Evolutionary conservation across 1,140 invertebrate genomes (phyloP).

Genomic region (Saccostrea echinata): DNA sequence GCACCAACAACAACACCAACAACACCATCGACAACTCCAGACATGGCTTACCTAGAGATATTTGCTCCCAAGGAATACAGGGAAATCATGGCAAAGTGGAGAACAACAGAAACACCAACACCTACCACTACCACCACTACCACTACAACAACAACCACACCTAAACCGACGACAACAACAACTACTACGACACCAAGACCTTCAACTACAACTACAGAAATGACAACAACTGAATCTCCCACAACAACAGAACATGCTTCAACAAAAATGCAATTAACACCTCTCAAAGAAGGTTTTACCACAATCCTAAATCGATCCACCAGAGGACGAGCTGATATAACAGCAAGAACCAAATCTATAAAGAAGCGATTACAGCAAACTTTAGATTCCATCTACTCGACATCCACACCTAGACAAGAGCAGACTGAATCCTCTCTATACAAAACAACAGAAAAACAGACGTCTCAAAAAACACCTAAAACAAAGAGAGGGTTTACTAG

Average conservation of each 20-base stretch:
- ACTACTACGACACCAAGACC: slow-evolving; percentile 1
- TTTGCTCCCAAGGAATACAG: slow-evolving; percentile 4
- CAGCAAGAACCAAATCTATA: background rate
- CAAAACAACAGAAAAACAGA: background rate
- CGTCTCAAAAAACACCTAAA: background rate
- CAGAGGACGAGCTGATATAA: background rate
- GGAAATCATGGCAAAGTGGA: slow-evolving; percentile 10
- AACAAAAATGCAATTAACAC: background rate
- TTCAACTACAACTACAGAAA: background rate
- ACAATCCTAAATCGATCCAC: background rate
- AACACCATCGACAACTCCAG: background rate
- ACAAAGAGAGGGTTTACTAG: background rate
- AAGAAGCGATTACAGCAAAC: background rate
- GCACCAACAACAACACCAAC: background rate
- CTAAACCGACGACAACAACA: background rate
- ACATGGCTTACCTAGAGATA: slow-evolving; percentile 6
- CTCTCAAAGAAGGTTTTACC: background rate
- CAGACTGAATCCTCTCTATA: background rate
- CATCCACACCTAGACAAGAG: background rate
- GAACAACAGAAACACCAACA: slow-evolving; percentile 27
- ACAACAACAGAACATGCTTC: background rate
- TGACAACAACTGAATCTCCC: background rate
- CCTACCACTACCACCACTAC: background rate
- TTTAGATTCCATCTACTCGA: background rate
- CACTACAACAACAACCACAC: background rate